Percentiles rank a stretch among this genome's conserved stretches.
Conservation (phyloP, 2,888 invertebrate genomes). For the Conops quadrifasciatus region DNA sequence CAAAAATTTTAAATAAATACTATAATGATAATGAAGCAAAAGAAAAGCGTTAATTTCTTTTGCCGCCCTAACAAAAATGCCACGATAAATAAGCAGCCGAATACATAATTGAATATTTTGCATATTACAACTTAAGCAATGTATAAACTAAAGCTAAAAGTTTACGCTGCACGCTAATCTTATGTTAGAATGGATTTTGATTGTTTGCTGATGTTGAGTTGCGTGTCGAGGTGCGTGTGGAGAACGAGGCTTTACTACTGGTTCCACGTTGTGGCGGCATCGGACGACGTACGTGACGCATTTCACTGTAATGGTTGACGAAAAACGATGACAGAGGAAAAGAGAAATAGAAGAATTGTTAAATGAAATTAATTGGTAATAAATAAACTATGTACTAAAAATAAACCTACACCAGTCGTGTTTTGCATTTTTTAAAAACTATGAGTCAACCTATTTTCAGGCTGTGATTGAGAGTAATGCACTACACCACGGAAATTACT, state of each 20-base stretch:
- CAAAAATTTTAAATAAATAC: background rate
- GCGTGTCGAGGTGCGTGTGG: constrained; percentile 69
- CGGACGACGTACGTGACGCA: constrained; percentile 73
- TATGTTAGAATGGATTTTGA: constrained; percentile 72
- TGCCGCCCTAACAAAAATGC: background rate
- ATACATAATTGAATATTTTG: constrained; percentile 30
- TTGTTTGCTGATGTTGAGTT: constrained; percentile 65
- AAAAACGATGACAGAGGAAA: background rate
- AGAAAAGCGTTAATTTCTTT: constrained; percentile 36
- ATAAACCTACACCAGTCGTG: background rate
- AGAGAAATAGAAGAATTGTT: background rate
- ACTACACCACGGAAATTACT: too few species aligned
- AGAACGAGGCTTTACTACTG: constrained; percentile 67
- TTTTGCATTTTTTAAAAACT: background rate
- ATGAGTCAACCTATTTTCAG: background rate
- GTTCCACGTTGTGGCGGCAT: constrained; percentile 69
- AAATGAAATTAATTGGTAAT: too few species aligned
- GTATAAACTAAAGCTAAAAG: constrained; percentile 71
- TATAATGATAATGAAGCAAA: constrained; percentile 12
- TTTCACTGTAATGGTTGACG: constrained; percentile 66
- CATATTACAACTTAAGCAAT: constrained; percentile 68
- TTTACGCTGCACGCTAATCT: constrained; percentile 67
- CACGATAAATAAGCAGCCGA: background rate
- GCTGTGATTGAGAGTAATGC: too few species aligned
- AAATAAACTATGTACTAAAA: background rate